Evolutionary conservation across 2,113 vertebrate genomes (phyloP).

Genomic region (Rhabdomys dilectus): DNA sequence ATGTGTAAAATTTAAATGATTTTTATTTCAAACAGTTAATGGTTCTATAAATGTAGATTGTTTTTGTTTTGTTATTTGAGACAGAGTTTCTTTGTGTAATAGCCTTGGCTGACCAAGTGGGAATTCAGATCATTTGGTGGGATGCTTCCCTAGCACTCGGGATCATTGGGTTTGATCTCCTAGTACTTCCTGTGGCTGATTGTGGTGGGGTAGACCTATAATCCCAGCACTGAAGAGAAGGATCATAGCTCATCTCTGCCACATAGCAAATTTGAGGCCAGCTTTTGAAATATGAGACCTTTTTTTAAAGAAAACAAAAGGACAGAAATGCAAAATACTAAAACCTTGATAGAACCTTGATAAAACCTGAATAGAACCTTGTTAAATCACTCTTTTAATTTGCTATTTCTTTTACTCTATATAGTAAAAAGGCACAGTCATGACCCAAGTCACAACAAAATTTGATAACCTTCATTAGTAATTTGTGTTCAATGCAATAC

Average conservation of each 20-base stretch:
- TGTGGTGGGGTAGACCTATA: no score
- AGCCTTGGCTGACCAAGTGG: neutral
- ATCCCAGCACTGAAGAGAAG: neutral
- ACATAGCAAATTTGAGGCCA: neutral
- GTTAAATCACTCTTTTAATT: conserved; percentile 7
- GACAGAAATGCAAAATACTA: neutral
- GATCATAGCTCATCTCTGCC: neutral
- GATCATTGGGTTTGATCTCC: no score
- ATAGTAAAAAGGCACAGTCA: neutral
- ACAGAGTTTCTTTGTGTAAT: neutral
- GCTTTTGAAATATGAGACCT: neutral
- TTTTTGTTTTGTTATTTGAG: neutral
- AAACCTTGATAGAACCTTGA: neutral
- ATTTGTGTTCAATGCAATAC: conserved; percentile 24
- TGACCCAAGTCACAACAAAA: neutral
- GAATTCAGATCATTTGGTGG: no score
- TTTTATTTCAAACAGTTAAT: conserved; percentile 35
- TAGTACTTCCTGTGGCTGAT: neutral
- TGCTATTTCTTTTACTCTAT: conserved; percentile 4
- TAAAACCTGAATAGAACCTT: conserved; percentile 45
- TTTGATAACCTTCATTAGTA: conserved; percentile 38
- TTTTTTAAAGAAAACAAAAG: neutral
- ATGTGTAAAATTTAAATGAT: conserved; percentile 15
- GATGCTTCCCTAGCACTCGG: neutral
- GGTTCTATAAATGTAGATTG: neutral